Base-by-base conservation (phyloP, 2,797 vertebrate genomes). In the Argentina silus region DNA sequence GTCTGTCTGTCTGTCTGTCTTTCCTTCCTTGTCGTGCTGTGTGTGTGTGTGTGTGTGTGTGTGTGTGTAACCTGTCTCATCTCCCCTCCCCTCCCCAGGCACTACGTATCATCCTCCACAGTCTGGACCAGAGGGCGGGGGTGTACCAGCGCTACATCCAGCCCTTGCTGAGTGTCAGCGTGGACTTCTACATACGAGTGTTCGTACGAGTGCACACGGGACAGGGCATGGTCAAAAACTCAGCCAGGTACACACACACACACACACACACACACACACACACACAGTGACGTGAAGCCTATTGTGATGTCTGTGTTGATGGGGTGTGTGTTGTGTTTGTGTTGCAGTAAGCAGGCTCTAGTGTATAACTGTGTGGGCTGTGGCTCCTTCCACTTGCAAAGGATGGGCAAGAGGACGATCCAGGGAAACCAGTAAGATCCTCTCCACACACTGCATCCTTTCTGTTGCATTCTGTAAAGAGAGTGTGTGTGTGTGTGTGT, bases 321-420 rank as follows among this genome's bases (percentile, higher is more conserved):
- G 27, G 27, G 3, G 23, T 65, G 60, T 59, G 11, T 43, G 7
- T 43, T 0, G 60, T 42, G 36, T 62, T 12, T 45, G 9, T 74
- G 43, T 76, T 75, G 7, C 91, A 97, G 96, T 87, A 98, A 98
- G 75, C 97, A 97, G 90, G 96, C 95, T 0, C 85, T 98, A 84
- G 86, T 97, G 47, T 98, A 95, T 77, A 95, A 96, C 90, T 98
- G 97, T 17, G 94, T 95, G 7, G 97, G 97, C 65, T 98, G 97
- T 0, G 96, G 97, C 0, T 86, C 95, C 0, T 96, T 95, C 82
- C 92, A 96, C 72, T 73, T 97, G 0, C 97, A 98, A 88, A 93
- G 91, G 43, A 93, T 98, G 81, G 97, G 97, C 60, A 94, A 94
- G 78, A 93, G 86, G 7, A 91, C 73, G 0, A 84, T 27, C 75